Evolutionary conservation across 2,888 invertebrate species (phyloP), one percentile per base, ranked within the genome.

Genomic region (Liposcelis brunnea): DNA sequence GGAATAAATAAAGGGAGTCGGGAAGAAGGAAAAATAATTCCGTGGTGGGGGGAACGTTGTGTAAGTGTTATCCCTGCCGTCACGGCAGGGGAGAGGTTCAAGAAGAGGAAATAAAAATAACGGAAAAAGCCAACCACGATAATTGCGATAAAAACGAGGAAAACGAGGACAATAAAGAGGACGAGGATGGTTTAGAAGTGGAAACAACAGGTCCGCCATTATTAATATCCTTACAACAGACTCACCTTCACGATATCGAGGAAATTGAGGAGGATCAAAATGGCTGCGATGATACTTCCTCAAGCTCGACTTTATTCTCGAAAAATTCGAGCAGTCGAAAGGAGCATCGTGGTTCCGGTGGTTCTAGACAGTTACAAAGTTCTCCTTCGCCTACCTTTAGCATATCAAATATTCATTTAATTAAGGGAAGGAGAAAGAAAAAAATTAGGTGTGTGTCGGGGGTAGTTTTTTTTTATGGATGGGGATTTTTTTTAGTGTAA

Each of bases 331-430:
- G 40, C 40, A 26, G 26, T 26, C 40, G 40, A n/a, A 40, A 19
- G 19, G 40, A 40, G 12, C 40, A 40, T 19, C 40, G 40, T 19
- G 40, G 40, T 16, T 40, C 40, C 18, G 40, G 40, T 19, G 40
- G 40, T 18, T 40, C 40, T 3, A 16, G 40, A 21, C 40, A 40
- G 40, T 19, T 40, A 7, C 40, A 40, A 40, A 40, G 40, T 19
- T 40, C 40, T n/a, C 40, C 40, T 14, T 40, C 40, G 12, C 40
- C 40, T 40, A 40, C 40, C n/a, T 40, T 40, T 19, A 40, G 40
- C 40, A 40, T 40, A 40, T 40, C 40, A 16, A 40, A 40, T 40
- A 40, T 40, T n/a, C 15, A 40, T 19, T 21, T 40, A n/a, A 40
- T 40, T 21, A 40, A 40, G 40, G 40, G 40, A n/a, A 16, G 40